Base-by-base conservation (phyloP, 2,797 vertebrate genomes). In the Enteromius trimaculatus region DNA sequence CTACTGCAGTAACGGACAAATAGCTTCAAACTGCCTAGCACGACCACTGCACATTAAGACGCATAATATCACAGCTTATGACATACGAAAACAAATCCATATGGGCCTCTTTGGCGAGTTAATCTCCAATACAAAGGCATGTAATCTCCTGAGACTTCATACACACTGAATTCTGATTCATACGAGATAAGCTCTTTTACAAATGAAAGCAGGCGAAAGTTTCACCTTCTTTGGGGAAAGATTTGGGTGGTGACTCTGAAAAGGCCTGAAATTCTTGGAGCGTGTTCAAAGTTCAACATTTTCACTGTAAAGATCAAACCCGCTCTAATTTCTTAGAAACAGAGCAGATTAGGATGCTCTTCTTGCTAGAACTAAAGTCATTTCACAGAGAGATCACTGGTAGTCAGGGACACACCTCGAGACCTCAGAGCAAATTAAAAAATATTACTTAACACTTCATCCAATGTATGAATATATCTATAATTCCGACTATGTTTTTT, bases 51-150 rank as follows among this genome's bases (percentile, higher is more conserved):
- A 85, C 77, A 82, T 86, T 87, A 85, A 81, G 64, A 83, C 11
- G 19, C 53, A 58, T 49, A 68, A 77, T 85, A 82, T 88, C 87
- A 84, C 58, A 84, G 84, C 53, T 89, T 86, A 55, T 76, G n/a
- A 11, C 14, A 62, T 64, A 49, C 19, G n/a, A 64, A 55, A 62
- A 42, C 58, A 65, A 86, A 72, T 70, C 83, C 82, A 94, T 88
- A 90, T 77, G 2, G 85, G 87, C 85, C 87, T 77, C 81, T 91
- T 90, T 92, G 88, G 90, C 86, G 83, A 70, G 85, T 47, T 92
- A 91, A 90, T 89, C 85, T 62, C 82, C 88, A 88, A 86, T 82
- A 86, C 29, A 79, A 88, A 86, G 51, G 83, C 86, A 87, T 72
- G 86, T 21, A 90, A 88, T 89, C 39, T 89, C 88, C 88, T 66